Percentiles rank a stretch among this genome's conserved stretches.
These are phyloP conservation scores for Matsumurasca onukii DNA, from an alignment of 1,140 invertebrate genomes.

Conservation along the genomic window DNA sequence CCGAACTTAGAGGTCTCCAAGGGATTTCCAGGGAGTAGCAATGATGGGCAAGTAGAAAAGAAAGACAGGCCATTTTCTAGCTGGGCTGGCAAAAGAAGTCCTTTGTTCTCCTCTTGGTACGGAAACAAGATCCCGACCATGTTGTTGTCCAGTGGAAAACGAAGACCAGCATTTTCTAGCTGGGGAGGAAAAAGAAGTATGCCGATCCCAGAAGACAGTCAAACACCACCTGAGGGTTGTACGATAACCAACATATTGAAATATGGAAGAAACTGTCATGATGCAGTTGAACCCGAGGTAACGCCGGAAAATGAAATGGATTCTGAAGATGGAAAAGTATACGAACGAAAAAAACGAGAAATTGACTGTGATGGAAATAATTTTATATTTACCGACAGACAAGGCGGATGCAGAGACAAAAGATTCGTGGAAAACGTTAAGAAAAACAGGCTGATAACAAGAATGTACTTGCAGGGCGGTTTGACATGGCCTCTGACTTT, in stretches of 20 bases:
- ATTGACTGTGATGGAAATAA: not conserved
- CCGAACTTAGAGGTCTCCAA: too few relatives aligned
- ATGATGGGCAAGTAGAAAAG: not conserved
- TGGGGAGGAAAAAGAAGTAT: slow-evolving; percentile 41
- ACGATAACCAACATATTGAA: not conserved
- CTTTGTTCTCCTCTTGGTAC: slow-evolving; percentile 2
- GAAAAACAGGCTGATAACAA: slow-evolving; percentile 8
- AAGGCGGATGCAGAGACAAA: not conserved
- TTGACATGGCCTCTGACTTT: not conserved
- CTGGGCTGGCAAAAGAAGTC: slow-evolving; percentile 1
- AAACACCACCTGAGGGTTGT: not conserved
- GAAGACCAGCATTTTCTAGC: slow-evolving; percentile 31
- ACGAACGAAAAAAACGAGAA: not conserved
- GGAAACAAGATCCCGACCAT: slow-evolving; percentile 1
- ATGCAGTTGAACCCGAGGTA: not conserved
- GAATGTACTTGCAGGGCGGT: not conserved
- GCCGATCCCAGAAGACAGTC: slow-evolving; percentile 2
- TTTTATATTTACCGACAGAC: not conserved
- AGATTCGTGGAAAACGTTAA: not conserved
- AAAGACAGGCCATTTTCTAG: not conserved
- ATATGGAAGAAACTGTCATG: not conserved
- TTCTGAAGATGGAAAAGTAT: not conserved
- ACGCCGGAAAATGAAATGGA: not conserved
- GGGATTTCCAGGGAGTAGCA: too few relatives aligned
- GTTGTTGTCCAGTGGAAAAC: slow-evolving; percentile 19